phyloP scores from a whole-genome alignment of 2,888 invertebrate species.

The Meganola albula region DNA sequence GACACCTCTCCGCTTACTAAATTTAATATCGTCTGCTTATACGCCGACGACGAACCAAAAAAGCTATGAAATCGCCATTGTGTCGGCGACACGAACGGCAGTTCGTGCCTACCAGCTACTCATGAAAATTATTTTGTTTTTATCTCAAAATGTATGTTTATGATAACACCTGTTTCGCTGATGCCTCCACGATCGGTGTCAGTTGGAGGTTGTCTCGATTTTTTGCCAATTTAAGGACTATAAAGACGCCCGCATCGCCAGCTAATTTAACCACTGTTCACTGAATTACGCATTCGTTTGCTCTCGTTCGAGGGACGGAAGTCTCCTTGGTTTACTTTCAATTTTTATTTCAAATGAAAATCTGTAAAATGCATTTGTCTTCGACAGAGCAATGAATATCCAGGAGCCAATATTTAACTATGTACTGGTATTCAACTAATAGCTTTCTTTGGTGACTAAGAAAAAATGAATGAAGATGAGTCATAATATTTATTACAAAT shows the following conservation, averaged over 20 bases:
- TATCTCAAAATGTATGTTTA: constrained; percentile 77
- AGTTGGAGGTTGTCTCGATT: constrained; percentile 68
- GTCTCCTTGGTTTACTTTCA: constrained; percentile 18
- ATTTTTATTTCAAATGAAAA: constrained; percentile 17
- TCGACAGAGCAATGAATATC: background rate
- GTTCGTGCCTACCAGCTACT: constrained; percentile 75
- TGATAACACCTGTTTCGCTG: constrained; percentile 78
- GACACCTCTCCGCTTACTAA: constrained; percentile 78
- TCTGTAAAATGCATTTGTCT: background rate
- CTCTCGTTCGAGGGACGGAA: constrained; percentile 30
- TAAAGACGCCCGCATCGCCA: constrained; percentile 74
- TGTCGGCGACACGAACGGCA: constrained; percentile 74
- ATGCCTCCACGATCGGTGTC: constrained; percentile 77
- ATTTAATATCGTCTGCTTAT: constrained; percentile 76
- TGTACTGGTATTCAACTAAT: no score
- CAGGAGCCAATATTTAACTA: no score
- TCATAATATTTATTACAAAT: constrained; percentile 68
- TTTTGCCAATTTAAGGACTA: constrained; percentile 76
- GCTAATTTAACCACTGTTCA: constrained; percentile 75
- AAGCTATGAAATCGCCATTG: constrained; percentile 74
- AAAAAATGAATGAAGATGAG: constrained; percentile 31
- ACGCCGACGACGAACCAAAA: constrained; percentile 62
- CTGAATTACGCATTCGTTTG: constrained; percentile 67
- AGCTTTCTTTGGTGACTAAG: background rate
- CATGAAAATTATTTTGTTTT: constrained; percentile 77